These are phyloP conservation scores for Cheilosia soror DNA, from an alignment of 2,888 invertebrate species.

Conservation along the genomic window DNA sequence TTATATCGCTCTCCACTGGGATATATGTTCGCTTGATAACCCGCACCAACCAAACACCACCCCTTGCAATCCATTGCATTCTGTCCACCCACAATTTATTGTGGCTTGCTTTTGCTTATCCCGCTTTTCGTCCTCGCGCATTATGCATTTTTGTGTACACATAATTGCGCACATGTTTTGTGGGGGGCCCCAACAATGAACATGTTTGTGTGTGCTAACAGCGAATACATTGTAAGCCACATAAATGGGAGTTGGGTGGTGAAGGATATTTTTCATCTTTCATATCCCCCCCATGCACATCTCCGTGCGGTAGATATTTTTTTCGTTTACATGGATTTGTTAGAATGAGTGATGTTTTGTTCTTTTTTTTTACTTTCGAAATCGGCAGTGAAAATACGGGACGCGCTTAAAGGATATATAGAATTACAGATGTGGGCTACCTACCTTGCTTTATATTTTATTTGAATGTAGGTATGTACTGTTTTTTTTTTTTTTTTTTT, in stretches of 20 bases:
- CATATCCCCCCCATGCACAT: conserved; percentile 21
- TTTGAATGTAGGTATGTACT: conserved; percentile 9
- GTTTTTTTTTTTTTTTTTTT: conserved; percentile 28
- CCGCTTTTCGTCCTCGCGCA: conserved; percentile 60
- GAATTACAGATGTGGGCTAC: conserved; percentile 54
- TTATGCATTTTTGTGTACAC: conserved; percentile 73
- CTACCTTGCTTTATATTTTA: conserved; percentile 19
- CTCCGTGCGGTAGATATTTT: conserved; percentile 1
- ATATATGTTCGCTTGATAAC: conserved; percentile 57
- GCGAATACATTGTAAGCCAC: conserved; percentile 60
- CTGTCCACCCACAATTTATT: conserved; percentile 2
- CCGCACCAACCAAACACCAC: not conserved
- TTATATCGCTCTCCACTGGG: conserved; percentile 57
- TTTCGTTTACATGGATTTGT: conserved; percentile 58
- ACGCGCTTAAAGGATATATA: conserved; percentile 59
- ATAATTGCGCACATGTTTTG: conserved; percentile 68
- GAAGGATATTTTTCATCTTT: conserved; percentile 61
- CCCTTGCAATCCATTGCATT: not conserved
- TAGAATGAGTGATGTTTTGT: conserved; percentile 70
- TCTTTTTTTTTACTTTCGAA: conserved; percentile 49
- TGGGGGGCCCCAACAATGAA: conserved; percentile 5
- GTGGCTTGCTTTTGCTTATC: conserved; percentile 32
- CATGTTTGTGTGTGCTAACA: conserved; percentile 51
- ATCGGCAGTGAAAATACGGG: conserved; percentile 44
- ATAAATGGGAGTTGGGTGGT: conserved; percentile 10